A percentile compares a stretch with the other conserved stretches of the same genome.
These are phyloP conservation scores for Drosophila athabasca DNA, from an alignment of 1,140 invertebrate genomes.

Conservation along the genomic window DNA sequence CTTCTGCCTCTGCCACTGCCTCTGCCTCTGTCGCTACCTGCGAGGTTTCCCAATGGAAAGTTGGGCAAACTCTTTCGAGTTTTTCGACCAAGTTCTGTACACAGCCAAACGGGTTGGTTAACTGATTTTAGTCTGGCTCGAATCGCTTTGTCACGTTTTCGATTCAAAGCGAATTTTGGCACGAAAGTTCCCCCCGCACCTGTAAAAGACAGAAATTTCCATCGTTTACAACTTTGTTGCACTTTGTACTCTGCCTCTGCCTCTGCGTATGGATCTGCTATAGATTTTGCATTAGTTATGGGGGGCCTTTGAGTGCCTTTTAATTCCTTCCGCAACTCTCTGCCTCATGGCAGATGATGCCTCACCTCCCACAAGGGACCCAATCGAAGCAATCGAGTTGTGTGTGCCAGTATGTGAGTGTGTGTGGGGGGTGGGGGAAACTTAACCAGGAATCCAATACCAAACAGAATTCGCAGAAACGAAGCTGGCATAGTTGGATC, in stretches of 20 bases:
- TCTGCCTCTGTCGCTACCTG: background rate
- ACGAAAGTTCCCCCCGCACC: constrained; percentile 23
- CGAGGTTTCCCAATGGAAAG: constrained; percentile 46
- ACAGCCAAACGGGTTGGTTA: constrained; percentile 35
- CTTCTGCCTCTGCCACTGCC: background rate
- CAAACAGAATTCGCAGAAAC: too few species aligned
- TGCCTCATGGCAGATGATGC: constrained; percentile 15
- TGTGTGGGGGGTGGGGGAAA: too few species aligned
- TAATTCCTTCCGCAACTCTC: constrained; percentile 8
- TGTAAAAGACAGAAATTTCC: background rate
- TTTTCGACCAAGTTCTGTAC: constrained; percentile 37
- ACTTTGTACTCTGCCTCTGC: constrained; percentile 5
- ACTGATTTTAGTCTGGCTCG: constrained; percentile 25
- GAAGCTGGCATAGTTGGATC: too few species aligned
- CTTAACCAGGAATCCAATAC: too few species aligned
- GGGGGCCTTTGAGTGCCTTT: constrained; percentile 31
- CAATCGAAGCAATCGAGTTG: background rate
- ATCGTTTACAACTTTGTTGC: constrained; percentile 17
- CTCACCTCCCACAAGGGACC: background rate
- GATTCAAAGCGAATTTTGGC: constrained; percentile 23
- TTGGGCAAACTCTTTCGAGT: constrained; percentile 32
- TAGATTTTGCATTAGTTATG: constrained; percentile 5
- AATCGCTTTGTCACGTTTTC: constrained; percentile 38
- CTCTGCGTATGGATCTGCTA: background rate
- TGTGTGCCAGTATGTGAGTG: too few species aligned